These are phyloP conservation scores for Cryptus viduatorius DNA, from an alignment of 2,888 invertebrate genomes.

Conservation along the genomic window DNA sequence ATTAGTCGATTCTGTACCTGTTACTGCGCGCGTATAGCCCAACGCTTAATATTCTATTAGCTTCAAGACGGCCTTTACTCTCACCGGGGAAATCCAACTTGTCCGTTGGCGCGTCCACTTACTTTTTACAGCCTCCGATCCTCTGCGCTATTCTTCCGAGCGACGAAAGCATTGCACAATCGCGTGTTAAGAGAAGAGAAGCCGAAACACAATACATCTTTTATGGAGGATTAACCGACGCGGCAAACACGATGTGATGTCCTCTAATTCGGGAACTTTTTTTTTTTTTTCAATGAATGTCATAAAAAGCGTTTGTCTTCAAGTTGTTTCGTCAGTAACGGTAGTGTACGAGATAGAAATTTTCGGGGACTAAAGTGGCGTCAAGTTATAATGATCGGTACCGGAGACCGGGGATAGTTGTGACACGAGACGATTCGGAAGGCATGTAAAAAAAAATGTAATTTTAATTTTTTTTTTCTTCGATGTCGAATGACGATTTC, in stretches of 20 bases:
- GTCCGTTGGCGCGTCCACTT: slow-evolving; percentile 45
- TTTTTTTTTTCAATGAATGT: background rate
- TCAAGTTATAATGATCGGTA: too few species aligned
- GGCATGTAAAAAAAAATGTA: too few species aligned
- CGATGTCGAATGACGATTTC: too few species aligned
- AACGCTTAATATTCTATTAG: slow-evolving; percentile 76
- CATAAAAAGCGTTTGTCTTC: background rate
- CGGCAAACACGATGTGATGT: background rate
- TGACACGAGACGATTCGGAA: too few species aligned
- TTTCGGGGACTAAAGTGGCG: too few species aligned
- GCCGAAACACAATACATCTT: slow-evolving; percentile 3
- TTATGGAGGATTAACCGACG: background rate
- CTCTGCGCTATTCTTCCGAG: background rate
- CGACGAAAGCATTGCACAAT: slow-evolving; percentile 30
- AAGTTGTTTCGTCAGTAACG: background rate
- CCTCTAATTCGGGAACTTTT: background rate
- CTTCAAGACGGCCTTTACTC: slow-evolving; percentile 1
- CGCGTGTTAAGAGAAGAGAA: slow-evolving; percentile 7
- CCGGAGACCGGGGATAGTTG: too few species aligned
- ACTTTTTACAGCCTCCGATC: slow-evolving; percentile 14
- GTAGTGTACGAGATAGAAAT: background rate
- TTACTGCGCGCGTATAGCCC: slow-evolving; percentile 14
- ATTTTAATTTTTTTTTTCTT: too few species aligned
- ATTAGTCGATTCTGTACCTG: slow-evolving; percentile 29
- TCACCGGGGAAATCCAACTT: slow-evolving; percentile 11